Conservation (phyloP, 2,888 invertebrate species). For the Cephus rjabovi region DNA sequence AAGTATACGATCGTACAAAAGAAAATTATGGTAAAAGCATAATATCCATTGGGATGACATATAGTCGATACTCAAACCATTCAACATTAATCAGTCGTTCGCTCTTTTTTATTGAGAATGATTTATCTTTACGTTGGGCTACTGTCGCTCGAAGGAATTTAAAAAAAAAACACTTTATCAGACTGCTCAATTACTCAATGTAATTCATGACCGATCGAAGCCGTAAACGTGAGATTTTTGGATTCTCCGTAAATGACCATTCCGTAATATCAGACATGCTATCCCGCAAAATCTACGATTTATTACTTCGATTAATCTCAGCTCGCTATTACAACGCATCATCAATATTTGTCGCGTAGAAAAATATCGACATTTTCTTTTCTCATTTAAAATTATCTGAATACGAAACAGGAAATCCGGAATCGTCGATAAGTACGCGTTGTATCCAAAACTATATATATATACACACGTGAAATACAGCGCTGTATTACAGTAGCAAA, state of each 20-base stretch:
- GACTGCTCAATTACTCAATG: not conserved
- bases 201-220: not conserved
- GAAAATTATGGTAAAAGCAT: not conserved
- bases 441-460: not conserved
- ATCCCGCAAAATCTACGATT: not conserved
- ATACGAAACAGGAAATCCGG: not conserved
- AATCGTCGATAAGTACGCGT: not conserved
- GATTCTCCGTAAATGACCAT: not conserved
- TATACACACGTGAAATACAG: not conserved
- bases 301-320: not conserved
- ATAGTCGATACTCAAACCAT: not conserved
- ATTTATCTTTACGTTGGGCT: not conserved
- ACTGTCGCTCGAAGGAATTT: not conserved
- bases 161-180: not conserved
- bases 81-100: not conserved
- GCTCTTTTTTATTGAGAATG: not conserved
- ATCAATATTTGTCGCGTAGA: not conserved
- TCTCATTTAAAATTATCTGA: not conserved
- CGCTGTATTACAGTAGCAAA: no score
- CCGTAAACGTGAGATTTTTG: not conserved
- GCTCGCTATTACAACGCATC: not conserved
- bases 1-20: not conserved
- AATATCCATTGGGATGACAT: not conserved
- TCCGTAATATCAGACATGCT: not conserved
- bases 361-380: not conserved